Evolutionary conservation across 30 jellyfish, hydroid and myxozoan species (phyloP).

Genomic region (Pseudorhiza aurosa): DNA sequence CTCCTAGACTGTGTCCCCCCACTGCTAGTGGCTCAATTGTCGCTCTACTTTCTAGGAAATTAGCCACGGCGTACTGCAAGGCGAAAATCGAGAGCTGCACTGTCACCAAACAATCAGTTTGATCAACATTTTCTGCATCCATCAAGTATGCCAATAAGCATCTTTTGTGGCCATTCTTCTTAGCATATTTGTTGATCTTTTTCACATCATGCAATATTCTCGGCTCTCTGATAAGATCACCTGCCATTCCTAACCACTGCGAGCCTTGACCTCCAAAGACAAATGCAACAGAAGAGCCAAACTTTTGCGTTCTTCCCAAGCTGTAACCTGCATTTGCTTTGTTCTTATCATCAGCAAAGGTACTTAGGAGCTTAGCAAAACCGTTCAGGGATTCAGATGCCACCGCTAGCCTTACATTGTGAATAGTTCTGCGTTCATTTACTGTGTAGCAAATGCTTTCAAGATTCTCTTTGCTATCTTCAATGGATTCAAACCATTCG

Average conservation of each 20-base stretch:
- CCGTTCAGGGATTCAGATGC: constrained; percentile 19
- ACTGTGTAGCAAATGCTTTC: constrained; percentile 36
- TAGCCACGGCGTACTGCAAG: constrained; percentile 63
- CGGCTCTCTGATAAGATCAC: constrained; percentile 32
- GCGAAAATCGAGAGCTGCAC: constrained; percentile 74
- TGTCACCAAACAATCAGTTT: constrained; percentile 53
- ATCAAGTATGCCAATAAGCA: constrained; percentile 44
- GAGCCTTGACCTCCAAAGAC: constrained; percentile 82
- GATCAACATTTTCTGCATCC: constrained; percentile 12
- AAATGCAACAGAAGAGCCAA: constrained; percentile 45
- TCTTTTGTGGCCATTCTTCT: constrained; percentile 44
- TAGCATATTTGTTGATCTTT: constrained; percentile 31
- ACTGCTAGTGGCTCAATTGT: constrained; percentile 53
- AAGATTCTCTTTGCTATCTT: constrained; percentile 22
- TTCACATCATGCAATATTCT: not conserved
- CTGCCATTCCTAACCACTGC: constrained; percentile 85
- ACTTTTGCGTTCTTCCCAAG: constrained; percentile 30
- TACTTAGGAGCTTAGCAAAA: constrained; percentile 14
- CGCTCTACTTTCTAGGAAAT: constrained; percentile 31
- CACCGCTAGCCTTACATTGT: constrained; percentile 51
- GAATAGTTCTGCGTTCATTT: constrained; percentile 54
- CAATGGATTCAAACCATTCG: constrained; percentile 43
- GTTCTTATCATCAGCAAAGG: constrained; percentile 21
- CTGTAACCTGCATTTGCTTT: constrained; percentile 6
- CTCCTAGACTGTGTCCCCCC: constrained; percentile 82